Evolutionary conservation across 2,888 invertebrate genomes (phyloP).

Genomic region (Acholoe squamosa): DNA sequence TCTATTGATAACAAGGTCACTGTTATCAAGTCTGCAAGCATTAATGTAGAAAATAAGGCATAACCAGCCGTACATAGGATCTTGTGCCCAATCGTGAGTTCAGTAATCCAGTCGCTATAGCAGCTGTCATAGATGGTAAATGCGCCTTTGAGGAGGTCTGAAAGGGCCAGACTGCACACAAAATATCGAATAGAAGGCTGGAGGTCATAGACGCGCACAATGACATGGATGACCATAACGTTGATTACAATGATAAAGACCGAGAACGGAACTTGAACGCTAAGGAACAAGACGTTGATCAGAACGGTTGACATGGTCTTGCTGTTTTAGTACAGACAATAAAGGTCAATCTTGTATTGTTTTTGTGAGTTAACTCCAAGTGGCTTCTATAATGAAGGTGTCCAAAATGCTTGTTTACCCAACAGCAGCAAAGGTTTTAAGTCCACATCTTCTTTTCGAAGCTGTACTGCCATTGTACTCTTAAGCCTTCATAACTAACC

Average conservation of each 20-base stretch:
- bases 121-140: conserved; percentile 25
- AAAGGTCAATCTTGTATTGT: too few relatives aligned
- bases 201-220: neutral
- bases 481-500: too few relatives aligned
- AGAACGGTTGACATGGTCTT: neutral
- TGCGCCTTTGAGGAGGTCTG: conserved; percentile 32
- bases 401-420: too few relatives aligned
- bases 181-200: conserved; percentile 44
- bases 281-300: neutral
- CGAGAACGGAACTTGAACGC: conserved; percentile 5
- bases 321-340: too few relatives aligned
- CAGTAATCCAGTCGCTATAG: conserved; percentile 25
- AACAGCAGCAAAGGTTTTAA: too few relatives aligned
- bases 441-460: too few relatives aligned
- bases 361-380: too few relatives aligned
- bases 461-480: too few relatives aligned
- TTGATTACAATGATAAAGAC: conserved; percentile 39
- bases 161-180: conserved; percentile 33
- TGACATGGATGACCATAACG: neutral
- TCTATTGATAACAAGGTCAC: conserved; percentile 17
- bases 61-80: conserved; percentile 2
- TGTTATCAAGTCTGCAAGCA: conserved; percentile 36
- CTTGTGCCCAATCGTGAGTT: neutral
- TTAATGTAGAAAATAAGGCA: conserved; percentile 17
- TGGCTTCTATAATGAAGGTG: too few relatives aligned